Evolutionary conservation across 2,888 invertebrate genomes (phyloP).

Genomic region (Eilema caniola): DNA sequence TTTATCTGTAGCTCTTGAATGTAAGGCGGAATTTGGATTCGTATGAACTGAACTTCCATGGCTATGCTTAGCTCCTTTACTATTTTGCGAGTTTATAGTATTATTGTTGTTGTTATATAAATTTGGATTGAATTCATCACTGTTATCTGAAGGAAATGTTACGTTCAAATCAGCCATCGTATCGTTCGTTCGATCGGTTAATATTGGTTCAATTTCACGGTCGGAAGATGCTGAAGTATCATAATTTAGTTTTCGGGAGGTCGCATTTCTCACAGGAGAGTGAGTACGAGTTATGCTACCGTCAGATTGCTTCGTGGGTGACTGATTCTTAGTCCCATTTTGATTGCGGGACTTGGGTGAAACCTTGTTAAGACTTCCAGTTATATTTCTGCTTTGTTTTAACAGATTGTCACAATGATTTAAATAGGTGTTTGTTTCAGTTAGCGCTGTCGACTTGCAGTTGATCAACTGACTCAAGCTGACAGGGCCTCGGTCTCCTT

Average conservation of each 20-base stretch:
- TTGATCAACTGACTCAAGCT: constrained; percentile 80
- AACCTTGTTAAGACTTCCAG: constrained; percentile 69
- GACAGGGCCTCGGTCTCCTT: constrained; percentile 71
- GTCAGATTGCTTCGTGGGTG: constrained; percentile 53
- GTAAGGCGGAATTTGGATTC: constrained; percentile 24
- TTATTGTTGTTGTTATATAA: constrained; percentile 23
- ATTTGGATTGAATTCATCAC: constrained; percentile 57
- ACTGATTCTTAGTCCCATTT: constrained; percentile 45
- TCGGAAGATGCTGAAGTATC: constrained; percentile 73
- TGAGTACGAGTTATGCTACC: constrained; percentile 63
- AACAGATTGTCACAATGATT: constrained; percentile 72
- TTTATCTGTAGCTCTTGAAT: constrained; percentile 55
- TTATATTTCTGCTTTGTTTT: constrained; percentile 74
- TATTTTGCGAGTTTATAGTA: constrained; percentile 34
- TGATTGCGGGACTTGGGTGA: constrained; percentile 37
- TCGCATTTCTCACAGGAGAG: constrained; percentile 59
- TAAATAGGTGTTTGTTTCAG: constrained; percentile 72
- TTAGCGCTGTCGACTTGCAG: constrained; percentile 66
- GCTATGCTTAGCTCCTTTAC: constrained; percentile 49
- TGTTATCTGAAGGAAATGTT: constrained; percentile 78
- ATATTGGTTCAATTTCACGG: constrained; percentile 69
- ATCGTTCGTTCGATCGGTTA: constrained; percentile 83
- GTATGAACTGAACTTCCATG: constrained; percentile 42
- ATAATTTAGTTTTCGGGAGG: constrained; percentile 70
- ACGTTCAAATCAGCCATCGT: constrained; percentile 82